phyloP scores from a whole-genome alignment of 2,888 invertebrate genomes.

The Neuroscelio doddi region DNA sequence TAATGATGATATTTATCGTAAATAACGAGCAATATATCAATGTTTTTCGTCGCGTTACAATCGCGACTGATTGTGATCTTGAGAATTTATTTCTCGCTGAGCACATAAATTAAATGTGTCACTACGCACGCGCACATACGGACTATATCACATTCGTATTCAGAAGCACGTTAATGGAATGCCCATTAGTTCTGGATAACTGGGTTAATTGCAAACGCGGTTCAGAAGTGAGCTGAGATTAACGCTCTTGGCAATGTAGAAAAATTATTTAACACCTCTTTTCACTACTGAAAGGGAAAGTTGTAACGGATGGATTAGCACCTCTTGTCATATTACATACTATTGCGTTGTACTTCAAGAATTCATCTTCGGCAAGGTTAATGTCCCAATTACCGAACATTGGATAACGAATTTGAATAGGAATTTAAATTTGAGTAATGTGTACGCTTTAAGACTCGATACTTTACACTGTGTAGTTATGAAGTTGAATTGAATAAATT shows the following conservation, averaged over 20 bases:
- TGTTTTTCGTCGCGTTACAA: conserved; percentile 46
- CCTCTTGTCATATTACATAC: too few relatives aligned
- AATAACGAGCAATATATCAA: conserved; percentile 41
- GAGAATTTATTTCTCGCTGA: conserved; percentile 41
- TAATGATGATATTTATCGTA: conserved; percentile 45
- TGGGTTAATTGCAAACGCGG: conserved; percentile 58
- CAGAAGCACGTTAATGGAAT: conserved; percentile 53
- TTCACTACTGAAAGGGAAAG: conserved; percentile 58
- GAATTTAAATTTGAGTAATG: too few relatives aligned
- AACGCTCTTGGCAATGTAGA: conserved; percentile 49
- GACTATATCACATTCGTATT: conserved; percentile 30
- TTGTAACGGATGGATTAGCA: neutral
- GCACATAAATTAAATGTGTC: conserved; percentile 44
- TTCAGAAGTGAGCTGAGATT: conserved; percentile 40
- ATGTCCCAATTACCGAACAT: too few relatives aligned
- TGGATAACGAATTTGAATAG: too few relatives aligned
- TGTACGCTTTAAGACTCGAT: too few relatives aligned
- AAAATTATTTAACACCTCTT: conserved; percentile 54
- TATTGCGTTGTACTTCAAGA: too few relatives aligned
- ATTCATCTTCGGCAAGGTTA: too few relatives aligned
- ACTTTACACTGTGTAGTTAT: too few relatives aligned
- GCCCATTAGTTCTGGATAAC: conserved; percentile 61
- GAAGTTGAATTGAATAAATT: too few relatives aligned
- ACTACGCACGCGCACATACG: conserved; percentile 40
- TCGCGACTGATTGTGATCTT: conserved; percentile 44